phyloP scores from a whole-genome alignment of 2,888 invertebrate species.

The Atherix ibis region DNA sequence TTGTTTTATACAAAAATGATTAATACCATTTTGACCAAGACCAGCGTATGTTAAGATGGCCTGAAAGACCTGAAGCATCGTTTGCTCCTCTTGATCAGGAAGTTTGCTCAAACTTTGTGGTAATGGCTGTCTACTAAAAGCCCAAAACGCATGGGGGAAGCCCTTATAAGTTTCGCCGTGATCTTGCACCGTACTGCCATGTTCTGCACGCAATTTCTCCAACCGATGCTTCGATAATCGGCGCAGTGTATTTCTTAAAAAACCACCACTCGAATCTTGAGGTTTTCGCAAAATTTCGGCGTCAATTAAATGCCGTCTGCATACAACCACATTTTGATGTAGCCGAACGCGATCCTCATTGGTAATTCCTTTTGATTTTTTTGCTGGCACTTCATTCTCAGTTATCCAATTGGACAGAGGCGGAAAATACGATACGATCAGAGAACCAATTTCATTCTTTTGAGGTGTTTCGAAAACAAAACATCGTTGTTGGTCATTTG shows the following conservation, averaged over 20 bases:
- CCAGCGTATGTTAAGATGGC: constrained; percentile 80
- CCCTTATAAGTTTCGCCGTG: constrained; percentile 76
- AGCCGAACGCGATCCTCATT: constrained; percentile 76
- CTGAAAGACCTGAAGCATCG: constrained; percentile 77
- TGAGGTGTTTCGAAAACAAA: constrained; percentile 84
- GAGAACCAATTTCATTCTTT: constrained; percentile 80
- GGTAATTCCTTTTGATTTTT: constrained; percentile 54
- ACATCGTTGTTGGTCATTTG: constrained; percentile 48
- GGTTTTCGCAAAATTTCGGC: constrained; percentile 69
- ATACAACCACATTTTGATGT: constrained; percentile 73
- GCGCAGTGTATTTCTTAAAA: constrained; percentile 74
- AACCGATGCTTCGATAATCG: constrained; percentile 71
- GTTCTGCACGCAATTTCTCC: constrained; percentile 57
- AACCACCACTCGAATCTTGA: constrained; percentile 67
- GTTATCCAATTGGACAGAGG: constrained; percentile 66
- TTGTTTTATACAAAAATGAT: not conserved
- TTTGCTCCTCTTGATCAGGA: constrained; percentile 72
- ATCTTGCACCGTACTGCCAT: constrained; percentile 43
- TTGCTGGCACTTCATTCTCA: constrained; percentile 50
- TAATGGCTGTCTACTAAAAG: constrained; percentile 66
- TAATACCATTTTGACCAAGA: constrained; percentile 45
- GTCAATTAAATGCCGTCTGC: constrained; percentile 68
- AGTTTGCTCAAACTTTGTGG: constrained; percentile 71
- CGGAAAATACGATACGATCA: constrained; percentile 85
- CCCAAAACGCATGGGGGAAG: constrained; percentile 77